Conservation (phyloP, 2,888 invertebrate genomes). For the Ichneumoninae sp. region DNA sequence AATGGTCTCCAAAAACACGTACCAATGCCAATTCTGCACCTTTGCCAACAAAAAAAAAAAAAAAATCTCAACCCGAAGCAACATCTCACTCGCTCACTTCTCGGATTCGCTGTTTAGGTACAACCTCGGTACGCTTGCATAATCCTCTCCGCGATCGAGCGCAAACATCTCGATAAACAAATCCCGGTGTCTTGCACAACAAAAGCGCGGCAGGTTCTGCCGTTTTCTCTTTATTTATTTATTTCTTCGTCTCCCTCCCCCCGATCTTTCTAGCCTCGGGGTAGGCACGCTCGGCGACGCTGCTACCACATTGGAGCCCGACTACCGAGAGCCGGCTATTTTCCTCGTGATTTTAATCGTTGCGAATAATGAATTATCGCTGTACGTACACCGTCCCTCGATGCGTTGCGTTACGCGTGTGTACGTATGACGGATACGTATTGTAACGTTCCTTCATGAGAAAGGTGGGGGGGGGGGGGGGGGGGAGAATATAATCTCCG, state of each 20-base stretch:
- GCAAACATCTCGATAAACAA: slow-evolving; percentile 18
- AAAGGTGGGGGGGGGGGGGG: slow-evolving; percentile 32
- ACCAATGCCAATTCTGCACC: not conserved
- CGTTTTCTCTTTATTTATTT: slow-evolving; percentile 6
- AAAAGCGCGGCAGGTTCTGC: not conserved
- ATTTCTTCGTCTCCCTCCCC: not conserved
- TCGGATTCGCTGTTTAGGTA: not conserved
- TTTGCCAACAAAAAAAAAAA: no score
- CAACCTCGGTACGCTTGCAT: not conserved
- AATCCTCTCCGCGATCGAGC: not conserved
- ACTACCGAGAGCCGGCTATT: slow-evolving; percentile 52
- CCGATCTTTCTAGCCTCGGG: not conserved
- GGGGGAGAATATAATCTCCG: slow-evolving; percentile 79
- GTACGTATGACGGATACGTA: slow-evolving; percentile 4
- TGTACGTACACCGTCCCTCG: slow-evolving; percentile 62
- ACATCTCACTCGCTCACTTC: not conserved
- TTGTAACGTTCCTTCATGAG: slow-evolving; percentile 3
- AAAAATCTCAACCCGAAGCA: not conserved
- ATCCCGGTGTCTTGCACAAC: slow-evolving; percentile 6
- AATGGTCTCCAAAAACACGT: not conserved
- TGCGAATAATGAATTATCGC: slow-evolving; percentile 81
- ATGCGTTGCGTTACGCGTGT: not conserved
- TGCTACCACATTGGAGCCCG: slow-evolving; percentile 11
- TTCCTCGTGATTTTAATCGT: slow-evolving; percentile 78
- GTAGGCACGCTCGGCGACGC: slow-evolving; percentile 16